Evolutionary conservation across 2,797 vertebrate genomes (phyloP), one percentile per base, ranked within the genome.

Genomic region (Nyctibius grandis): DNA sequence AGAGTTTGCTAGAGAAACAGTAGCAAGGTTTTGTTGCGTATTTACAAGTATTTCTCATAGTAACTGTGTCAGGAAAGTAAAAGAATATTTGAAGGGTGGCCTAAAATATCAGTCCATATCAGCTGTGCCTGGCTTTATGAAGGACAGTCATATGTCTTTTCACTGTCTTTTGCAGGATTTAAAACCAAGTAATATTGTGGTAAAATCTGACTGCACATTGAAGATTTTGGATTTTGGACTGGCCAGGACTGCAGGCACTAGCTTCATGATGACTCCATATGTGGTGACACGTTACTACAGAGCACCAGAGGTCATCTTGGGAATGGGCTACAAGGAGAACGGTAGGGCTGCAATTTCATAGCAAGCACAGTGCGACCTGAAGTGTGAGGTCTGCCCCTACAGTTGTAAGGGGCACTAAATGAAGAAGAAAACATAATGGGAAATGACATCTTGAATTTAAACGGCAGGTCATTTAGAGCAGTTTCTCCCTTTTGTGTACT

Each of bases 211-310:
- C 97, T 99, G 99, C 97, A 99, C 99, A 2, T 97, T 99, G 98
- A 99, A 99, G 98, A 99, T 99, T 94, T 97, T 99, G 95, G 99
- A 99, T 97, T 99, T 99, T 65, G 99, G 99, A 69, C 97, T 99
- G 97, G 99, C 99, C 88, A 98, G 99, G 97, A 99, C 99, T 3
- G 99, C 99, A 13, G 99, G 99, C 91, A 99, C 99, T n/a, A 99
- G 99, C 97, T 99, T 99, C 98, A 99, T 99, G 99, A 99, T 99
- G 99, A 99, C 99, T 44, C 99, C 99, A 0, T 99, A 99, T 7
- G 99, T 99, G 97, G 99, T 99, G 98, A 99, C 99, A 3, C 98
- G 99, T 83, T 99, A 99, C 98, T 99, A 99, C 98, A 98, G 99
- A 98, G 99, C 99, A 33, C 99, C 99, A 0, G 99, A 99, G 95